A percentile compares a stretch with the other conserved stretches of the same genome.
phyloP scores from a whole-genome alignment of 2,797 vertebrate genomes.

The Sylvilagus floridanus region DNA sequence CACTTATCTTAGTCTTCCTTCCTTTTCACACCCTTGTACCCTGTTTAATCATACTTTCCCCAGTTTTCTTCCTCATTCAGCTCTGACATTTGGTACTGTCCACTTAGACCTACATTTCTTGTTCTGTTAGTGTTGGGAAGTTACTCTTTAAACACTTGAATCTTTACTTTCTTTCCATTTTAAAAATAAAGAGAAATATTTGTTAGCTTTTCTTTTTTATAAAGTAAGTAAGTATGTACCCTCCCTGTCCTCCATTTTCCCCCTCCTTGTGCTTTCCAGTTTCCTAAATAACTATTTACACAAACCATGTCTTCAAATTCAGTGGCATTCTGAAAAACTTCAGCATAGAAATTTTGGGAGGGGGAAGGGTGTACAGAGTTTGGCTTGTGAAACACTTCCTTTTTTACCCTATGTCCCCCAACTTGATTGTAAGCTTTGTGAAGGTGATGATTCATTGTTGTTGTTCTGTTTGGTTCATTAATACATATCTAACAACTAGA shows the following conservation, averaged over 20 bases:
- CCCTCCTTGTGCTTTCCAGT: neutral
- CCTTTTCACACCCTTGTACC: neutral
- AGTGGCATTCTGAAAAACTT: neutral
- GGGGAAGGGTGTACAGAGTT: neutral
- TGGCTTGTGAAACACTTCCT: neutral
- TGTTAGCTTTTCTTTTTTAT: neutral
- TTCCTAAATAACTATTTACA: neutral
- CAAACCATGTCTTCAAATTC: neutral
- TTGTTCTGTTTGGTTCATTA: neutral
- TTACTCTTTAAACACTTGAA: neutral
- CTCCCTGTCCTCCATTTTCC: neutral
- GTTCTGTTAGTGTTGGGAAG: neutral
- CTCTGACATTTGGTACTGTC: neutral
- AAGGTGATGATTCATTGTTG: neutral
- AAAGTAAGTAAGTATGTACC: neutral
- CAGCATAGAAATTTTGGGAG: neutral
- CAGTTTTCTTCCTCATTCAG: neutral
- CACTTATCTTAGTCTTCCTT: neutral
- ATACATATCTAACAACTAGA: neutral
- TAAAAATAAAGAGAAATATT: neutral
- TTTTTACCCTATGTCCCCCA: neutral
- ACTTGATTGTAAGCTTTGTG: neutral
- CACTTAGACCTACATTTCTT: neutral
- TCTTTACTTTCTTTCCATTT: neutral
- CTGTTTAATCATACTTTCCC: neutral